Base-by-base conservation (phyloP, 2,797 vertebrate species). In the Sylvilagus floridanus region DNA sequence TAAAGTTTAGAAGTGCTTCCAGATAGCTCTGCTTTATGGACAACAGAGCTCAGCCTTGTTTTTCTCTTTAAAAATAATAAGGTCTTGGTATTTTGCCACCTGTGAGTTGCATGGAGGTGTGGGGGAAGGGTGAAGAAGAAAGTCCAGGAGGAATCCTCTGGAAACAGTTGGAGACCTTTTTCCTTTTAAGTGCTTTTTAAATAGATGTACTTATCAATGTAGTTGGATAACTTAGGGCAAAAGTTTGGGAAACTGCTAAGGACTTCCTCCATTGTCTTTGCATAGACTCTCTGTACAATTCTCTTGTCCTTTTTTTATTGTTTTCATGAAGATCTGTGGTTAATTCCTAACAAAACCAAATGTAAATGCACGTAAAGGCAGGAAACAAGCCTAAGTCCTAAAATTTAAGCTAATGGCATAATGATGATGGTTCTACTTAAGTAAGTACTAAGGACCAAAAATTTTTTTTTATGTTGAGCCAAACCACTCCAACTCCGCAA, bases 351-450 rank as follows among this genome's bases (percentile, higher is more conserved):
- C 88, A 95, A 71, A 96, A 93, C 66, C 16, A 4, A 85, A 50
- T 69, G 75, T 85, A 95, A 94, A 63, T 5, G 47, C 5, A 68
- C 73, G 0, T 0, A 72, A 96, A 97, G 32, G 42, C 21, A 63
- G 60, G 9, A 77, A 95, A 52, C 68, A 88, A 42, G 10, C 60
- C 60, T 47, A 6, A 66, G 47, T 95, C 47, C 24, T 92, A 76
- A 97, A 94, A 42, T 90, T 28, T 57, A 93, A 37, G 17, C 28
- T 2, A 85, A 47, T 89, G 75, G 54, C 30, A 83, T 95, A 84
- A 93, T 86, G 78, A 95, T 93, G 91, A 75, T 91, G 60, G 87
- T 90, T 93, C 77, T 96, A 68, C 86, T 96, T 89, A 78, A 92
- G 66, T 14, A 5, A 69, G 65, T 88, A 82, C 47, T 50, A 62